Base-by-base conservation (phyloP, 2,888 invertebrate genomes). In the Diachrysia chrysitis region DNA sequence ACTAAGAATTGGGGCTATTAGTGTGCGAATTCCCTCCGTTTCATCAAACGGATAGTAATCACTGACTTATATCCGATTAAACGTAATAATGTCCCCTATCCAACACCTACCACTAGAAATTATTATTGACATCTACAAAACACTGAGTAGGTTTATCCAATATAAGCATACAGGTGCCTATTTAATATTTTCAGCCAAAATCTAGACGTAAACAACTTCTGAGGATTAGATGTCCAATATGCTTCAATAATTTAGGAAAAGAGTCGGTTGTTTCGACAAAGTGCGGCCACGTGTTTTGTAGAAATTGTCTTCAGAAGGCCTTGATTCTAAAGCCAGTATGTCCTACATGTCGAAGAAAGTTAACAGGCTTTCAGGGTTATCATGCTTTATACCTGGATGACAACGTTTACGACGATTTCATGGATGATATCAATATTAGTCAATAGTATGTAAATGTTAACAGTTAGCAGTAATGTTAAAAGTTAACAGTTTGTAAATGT, bases 211-310 rank as follows among this genome's bases (percentile, higher is more conserved):
- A 81, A 59, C 78, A 79, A 61, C 59, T 72, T 46, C 63, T 85
- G n/a, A 82, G 74, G 56, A 81, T 89, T 19, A 83, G 83, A 66
- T 90, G 89, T 63, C 90, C 89, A 0, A 89, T 90, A 68, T 90
- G 89, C 61, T 85, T 85, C 21, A 85, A 85, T 66, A 84, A 87
- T 25, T 75, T 87, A 29, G 75, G 76, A 21, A 85, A 73, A 58
- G 80, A 85, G 14, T 66, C 82, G 2, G 80, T 87, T 14, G 85
- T 86, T 1, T 82, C 89, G 0, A 90, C 89, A 1, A 84, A 81
- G 51, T 90, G 89, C 69, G 89, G 89, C 17, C 89, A 90, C 62
- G 85, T 90, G 0, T 90, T 89, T 79, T 90, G 89, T 64, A 81
- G 82, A 16, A 63, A 64, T 32, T 90, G 89, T 66, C 78, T 90